Percentiles rank a stretch among this genome's conserved stretches.
Conservation (phyloP, 2,888 invertebrate genomes). For the Macaria notata region DNA sequence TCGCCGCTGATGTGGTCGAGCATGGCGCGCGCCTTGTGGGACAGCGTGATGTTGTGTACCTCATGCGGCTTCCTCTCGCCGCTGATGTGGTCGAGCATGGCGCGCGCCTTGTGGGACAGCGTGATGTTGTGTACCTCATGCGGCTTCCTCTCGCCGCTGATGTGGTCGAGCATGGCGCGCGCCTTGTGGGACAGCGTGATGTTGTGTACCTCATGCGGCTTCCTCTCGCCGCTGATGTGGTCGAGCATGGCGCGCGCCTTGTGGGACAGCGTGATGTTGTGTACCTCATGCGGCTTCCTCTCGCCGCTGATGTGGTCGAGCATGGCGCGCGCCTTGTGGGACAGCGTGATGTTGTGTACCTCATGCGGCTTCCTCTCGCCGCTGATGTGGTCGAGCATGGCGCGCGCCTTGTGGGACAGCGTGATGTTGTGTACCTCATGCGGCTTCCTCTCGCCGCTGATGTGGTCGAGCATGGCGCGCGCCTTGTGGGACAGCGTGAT, state of each 20-base stretch:
- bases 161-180: slow-evolving; percentile 66
- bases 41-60: slow-evolving; percentile 81
- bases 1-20: slow-evolving; percentile 62
- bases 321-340: slow-evolving; percentile 75
- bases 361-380: slow-evolving; percentile 54
- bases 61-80: slow-evolving; percentile 54
- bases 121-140: slow-evolving; percentile 78
- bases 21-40: slow-evolving; percentile 75
- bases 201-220: slow-evolving; percentile 70
- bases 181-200: slow-evolving; percentile 80
- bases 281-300: slow-evolving; percentile 54
- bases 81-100: slow-evolving; percentile 63
- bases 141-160: slow-evolving; percentile 55
- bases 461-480: slow-evolving; percentile 66
- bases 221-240: slow-evolving; percentile 58
- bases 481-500: slow-evolving; percentile 80
- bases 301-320: slow-evolving; percentile 62
- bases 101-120: slow-evolving; percentile 77
- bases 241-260: slow-evolving; percentile 73
- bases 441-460: slow-evolving; percentile 55
- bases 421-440: slow-evolving; percentile 78
- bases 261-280: slow-evolving; percentile 82
- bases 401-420: slow-evolving; percentile 77
- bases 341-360: slow-evolving; percentile 81
- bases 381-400: slow-evolving; percentile 63